A percentile compares a stretch with the other conserved stretches of the same genome.
Conservation (phyloP, 2,888 invertebrate genomes). For the Eristalis intricaria region DNA sequence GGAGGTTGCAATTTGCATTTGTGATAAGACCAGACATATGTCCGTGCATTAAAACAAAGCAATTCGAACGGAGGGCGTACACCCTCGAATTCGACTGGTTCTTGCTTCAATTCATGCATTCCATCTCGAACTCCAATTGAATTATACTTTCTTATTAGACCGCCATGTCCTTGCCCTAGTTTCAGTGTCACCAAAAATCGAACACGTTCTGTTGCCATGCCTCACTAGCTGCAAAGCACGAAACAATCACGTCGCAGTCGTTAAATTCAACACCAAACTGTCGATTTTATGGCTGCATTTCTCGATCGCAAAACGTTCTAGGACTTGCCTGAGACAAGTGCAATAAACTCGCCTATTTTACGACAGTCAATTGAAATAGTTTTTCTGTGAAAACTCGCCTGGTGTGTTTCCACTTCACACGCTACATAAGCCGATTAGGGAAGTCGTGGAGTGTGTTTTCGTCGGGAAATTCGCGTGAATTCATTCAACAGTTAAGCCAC, state of each 20-base stretch:
- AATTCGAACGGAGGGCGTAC: no score
- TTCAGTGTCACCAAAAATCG: neutral
- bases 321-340: neutral
- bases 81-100: no score
- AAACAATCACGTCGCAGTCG: neutral
- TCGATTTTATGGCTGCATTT: neutral
- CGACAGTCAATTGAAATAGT: neutral
- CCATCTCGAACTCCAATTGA: no score
- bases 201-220: neutral
- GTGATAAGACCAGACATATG: no score
- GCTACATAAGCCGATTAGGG: neutral
- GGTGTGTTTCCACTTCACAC: neutral
- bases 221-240: neutral
- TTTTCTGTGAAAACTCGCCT: neutral
- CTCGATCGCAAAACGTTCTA: neutral
- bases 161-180: neutral
- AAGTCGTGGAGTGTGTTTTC: neutral
- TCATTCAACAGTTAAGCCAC: neutral
- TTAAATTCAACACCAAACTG: neutral
- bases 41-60: no score
- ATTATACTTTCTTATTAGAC: neutral
- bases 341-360: neutral
- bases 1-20: neutral
- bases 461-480: neutral
- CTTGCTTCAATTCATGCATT: no score